A percentile compares a stretch with the other conserved stretches of the same genome.
Conservation (phyloP, 2,888 invertebrate genomes). For the Ferdinandea cuprea region DNA sequence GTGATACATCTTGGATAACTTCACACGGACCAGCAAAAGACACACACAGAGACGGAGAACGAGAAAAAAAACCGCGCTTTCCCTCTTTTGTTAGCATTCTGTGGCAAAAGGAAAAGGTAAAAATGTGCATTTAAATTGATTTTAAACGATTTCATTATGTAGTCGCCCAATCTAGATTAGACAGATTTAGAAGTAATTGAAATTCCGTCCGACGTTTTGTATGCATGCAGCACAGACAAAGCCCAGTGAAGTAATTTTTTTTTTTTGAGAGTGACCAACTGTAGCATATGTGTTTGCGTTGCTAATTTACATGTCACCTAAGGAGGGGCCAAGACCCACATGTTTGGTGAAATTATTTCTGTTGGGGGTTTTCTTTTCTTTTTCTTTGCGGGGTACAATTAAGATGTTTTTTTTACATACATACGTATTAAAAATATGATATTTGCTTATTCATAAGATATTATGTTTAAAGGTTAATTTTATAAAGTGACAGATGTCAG, state of each 20-base stretch:
- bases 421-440: conserved; percentile 44
- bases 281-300: conserved; percentile 52
- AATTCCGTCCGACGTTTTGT: neutral
- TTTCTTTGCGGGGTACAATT: conserved; percentile 5
- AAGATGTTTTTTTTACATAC: neutral
- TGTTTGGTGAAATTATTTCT: conserved; percentile 11
- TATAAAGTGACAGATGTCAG: conserved; percentile 60
- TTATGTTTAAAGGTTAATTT: conserved; percentile 25
- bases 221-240: neutral
- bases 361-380: neutral
- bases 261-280: conserved; percentile 31
- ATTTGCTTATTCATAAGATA: conserved; percentile 19
- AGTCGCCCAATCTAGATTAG: neutral
- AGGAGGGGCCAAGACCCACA: conserved; percentile 41
- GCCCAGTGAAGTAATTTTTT: neutral
- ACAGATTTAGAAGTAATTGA: conserved; percentile 1
- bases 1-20: conserved; percentile 22
- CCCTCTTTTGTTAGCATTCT: conserved; percentile 59
- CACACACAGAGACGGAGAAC: conserved; percentile 12
- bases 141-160: conserved; percentile 24
- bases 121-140: conserved; percentile 42
- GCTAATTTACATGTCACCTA: conserved; percentile 5
- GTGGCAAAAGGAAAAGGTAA: conserved; percentile 47
- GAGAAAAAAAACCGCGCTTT: conserved; percentile 68
- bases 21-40: neutral